Base-by-base conservation (phyloP, 2,888 invertebrate genomes). In the Aspidiotus destructor region DNA sequence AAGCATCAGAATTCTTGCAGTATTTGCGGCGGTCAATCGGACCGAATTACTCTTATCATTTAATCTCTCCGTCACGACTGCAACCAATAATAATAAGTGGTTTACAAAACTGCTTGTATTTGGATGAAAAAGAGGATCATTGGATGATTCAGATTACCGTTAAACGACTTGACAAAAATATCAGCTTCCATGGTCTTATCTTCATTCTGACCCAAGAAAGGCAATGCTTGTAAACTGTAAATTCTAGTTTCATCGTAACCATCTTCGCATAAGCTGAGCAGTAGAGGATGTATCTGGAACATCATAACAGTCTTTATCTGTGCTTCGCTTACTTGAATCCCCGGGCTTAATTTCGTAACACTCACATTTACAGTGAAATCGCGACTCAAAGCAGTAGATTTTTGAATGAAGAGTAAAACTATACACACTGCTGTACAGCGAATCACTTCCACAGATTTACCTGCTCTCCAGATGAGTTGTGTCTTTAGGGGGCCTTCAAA, bases 401-500 rank as follows among this genome's bases (percentile, higher is more conserved):
- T 13, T 65, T 55, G 41, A 15, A 57, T 28, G 17, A 44, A 44
- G 16, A 65, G 40, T 58, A 57, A 55, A 44, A 65, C 40, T 9
- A 65, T 58, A 55, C 42, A 44, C n/a, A 58, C 44, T 8, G 65
- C 65, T 1, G 58, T 17, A n/a, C 17, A 42, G 57, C 65, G 57
- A 13, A 65, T 60, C 7, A 65, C 65, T 48, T 65, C 65, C 17
- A 48, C 48, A 41, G 48, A 10, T 65, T 48, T 65, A 60, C 65
- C 65, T 42, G 57, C 42, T 65, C 57, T 65, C 65, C 65, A 65
- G n/a, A 65, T 48, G n/a, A 65, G 42, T 15, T 60, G 65, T 2
- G 11, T 44, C 44, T 65, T 65, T 10, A 65, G 15, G 3, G 65
- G 52, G 44, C 60, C 65, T 65, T 15, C 5, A 65, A 64, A 41